Base-by-base conservation (phyloP, 53 echinoderm and acorn worm genomes). In the Stichopus horrens region DNA sequence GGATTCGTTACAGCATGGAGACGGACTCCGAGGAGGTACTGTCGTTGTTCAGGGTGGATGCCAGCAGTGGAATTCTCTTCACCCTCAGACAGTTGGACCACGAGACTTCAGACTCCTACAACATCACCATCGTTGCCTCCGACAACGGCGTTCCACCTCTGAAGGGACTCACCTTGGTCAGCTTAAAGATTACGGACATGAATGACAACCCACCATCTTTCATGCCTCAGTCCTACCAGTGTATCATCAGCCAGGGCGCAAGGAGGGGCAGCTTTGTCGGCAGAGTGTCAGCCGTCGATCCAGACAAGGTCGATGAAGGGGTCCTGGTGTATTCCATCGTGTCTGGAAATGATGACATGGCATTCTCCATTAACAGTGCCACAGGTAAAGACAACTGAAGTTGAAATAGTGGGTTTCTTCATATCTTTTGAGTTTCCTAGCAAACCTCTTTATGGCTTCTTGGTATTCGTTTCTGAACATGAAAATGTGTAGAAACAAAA, bases 161-260 rank as follows among this genome's bases (percentile, higher is more conserved):
- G 74, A 90, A 89, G 53, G 94, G 95, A 37, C 90, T 89, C 59
- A 90, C 94, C 5, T 88, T 93, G 55, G 91, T 98, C 91, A 95
- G 86, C 23, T 89, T 95, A 7, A 84, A 65, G 14, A 93, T 98
- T 11, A 90, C 95, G 0, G 98, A 98, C 88, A 93, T 98, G 94
- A 98, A 98, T 71, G 98, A 98, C 76, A 98, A 98, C 88, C 93
- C 95, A 9, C 98, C 98, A 75, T 79, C 74, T 53, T 98, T 98
- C 58, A 79, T 92, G 9, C 82, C 89, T 4, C 51, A 71, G 7
- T 86, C 84, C 52, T 98, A 98, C 73, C 76, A 90, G 77, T 95
- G 95, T 37, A 90, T 93, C 9, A 88, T 98, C 55, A 98, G 98
- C 76, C 95, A 98, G 91, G 90, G 94, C 6, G 98, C 98, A 2